These are phyloP conservation scores for Mesocentrotus franciscanus DNA, from an alignment of 53 echinoderm and acorn worm species.

Conservation along the genomic window DNA sequence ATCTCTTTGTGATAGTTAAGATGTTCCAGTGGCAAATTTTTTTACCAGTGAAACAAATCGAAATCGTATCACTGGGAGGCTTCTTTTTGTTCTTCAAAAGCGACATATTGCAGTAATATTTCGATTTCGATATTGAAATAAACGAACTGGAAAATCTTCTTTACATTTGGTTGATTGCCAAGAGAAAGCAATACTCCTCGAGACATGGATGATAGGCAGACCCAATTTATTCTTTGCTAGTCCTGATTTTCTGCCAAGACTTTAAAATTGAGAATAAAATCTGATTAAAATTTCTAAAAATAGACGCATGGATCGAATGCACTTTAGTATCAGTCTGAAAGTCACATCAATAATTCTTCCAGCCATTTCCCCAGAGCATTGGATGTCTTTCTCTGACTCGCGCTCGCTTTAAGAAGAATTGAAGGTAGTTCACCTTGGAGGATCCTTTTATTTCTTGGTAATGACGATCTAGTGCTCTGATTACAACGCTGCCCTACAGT, in stretches of 20 bases:
- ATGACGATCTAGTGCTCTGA: constrained; percentile 42
- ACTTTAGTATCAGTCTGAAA: constrained; percentile 28
- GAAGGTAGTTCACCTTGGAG: constrained; percentile 34
- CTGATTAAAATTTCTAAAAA: constrained; percentile 46
- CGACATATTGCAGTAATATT: background rate
- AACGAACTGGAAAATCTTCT: background rate
- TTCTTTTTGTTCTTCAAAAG: background rate
- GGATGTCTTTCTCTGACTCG: background rate
- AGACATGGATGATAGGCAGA: background rate
- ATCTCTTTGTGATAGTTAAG: background rate
- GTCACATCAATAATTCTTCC: constrained; percentile 52
- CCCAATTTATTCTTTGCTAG: background rate
- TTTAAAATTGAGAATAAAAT: constrained; percentile 41
- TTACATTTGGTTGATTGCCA: constrained; percentile 17
- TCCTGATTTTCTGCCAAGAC: background rate
- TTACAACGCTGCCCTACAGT: constrained; percentile 45
- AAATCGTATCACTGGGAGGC: background rate
- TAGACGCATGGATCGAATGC: constrained; percentile 27
- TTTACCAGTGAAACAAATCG: background rate
- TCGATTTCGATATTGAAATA: constrained; percentile 3
- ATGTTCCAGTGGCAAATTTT: background rate
- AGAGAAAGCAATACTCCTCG: constrained; percentile 5
- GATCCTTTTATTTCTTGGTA: constrained; percentile 47
- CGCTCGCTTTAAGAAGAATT: background rate
- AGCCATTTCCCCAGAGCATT: constrained; percentile 25